Evolutionary conservation across 53 echinoderm and acorn worm genomes (phyloP), one percentile per base, ranked within the genome.

Genomic region (Hippasteria phrygiana): DNA sequence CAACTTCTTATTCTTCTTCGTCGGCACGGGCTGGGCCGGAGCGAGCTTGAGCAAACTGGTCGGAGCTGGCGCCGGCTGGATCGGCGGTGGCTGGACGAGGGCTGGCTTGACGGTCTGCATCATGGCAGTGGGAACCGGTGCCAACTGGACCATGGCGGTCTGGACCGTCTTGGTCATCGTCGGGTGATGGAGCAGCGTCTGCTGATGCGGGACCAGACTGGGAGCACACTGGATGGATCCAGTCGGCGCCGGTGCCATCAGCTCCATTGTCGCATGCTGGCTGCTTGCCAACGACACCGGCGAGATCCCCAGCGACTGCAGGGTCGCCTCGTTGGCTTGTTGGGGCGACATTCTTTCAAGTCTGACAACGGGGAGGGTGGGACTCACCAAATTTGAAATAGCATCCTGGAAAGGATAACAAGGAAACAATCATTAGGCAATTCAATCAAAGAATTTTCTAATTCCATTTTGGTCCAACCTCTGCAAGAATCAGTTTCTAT

Each of bases 1-100:
- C 70, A 92, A 73, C 42, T 87, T 87, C 43, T 90, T 94, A 40
- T 46, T 92, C 74, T 89, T 91, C 72, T 91, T 88, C 75, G 75
- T 93, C 54, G 71, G 85, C 33, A 51, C 70, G 12, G 85, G 35
- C 39, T 69, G 85, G 18, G 71, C 69, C 3, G 85, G 85, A 20
- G 85, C 85, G 4, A 85, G 71, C 48, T 69, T 71, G 35, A 71
- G 47, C 70, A 71, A 27, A 51, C 51, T 47, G 71, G 85, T 38
- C 35, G 69, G 85, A 34, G 85, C 81, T 18, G 56, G 78, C 88
- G 31, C 88, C 75, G 76, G 95, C 43, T 71, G 95, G 84, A 81
- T 91, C 74, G 50, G 78, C 72, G 67, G 89, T 32, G 56, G 89
- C 86, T 65, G 92, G 20, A 75, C 64, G 1, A 62, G 83, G 36